These are phyloP conservation scores for Muscicapa adusta DNA, from an alignment of 2,113 vertebrate species.

Conservation along the genomic window DNA sequence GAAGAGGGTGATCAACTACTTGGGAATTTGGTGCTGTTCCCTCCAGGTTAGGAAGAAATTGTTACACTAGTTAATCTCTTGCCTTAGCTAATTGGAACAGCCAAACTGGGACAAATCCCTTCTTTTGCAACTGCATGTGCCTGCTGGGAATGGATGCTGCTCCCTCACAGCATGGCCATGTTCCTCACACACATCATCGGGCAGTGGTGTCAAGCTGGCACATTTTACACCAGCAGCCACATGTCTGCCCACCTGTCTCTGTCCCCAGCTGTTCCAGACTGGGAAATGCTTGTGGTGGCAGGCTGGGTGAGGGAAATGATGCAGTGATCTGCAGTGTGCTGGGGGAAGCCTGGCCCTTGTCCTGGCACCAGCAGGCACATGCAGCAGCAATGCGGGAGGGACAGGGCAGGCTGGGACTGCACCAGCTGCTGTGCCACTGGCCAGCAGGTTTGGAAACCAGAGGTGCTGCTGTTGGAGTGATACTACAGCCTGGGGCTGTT, in stretches of 20 bases:
- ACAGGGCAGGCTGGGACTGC: neutral
- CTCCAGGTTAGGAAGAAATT: neutral
- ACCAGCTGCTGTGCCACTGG: neutral
- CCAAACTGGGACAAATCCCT: neutral
- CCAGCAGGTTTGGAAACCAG: neutral
- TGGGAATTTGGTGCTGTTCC: neutral
- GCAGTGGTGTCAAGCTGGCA: neutral
- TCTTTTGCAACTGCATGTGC: fast-evolving
- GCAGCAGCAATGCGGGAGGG: neutral
- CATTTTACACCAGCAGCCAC: neutral
- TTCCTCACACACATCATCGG: fast-evolving
- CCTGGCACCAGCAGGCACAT: neutral
- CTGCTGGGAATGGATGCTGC: neutral
- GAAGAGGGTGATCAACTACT: neutral
- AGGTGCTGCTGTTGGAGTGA: neutral
- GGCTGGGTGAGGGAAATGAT: neutral
- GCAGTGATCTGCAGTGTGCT: neutral
- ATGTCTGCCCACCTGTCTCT: neutral
- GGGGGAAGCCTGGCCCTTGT: neutral
- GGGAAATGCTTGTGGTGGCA: neutral
- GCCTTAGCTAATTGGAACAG: neutral
- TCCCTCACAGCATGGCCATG: neutral
- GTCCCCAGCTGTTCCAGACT: neutral
- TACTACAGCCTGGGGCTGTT: neutral
- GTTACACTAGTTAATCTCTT: neutral